Evolutionary conservation across 2,797 vertebrate species (phyloP).

Genomic region (Galago senegalensis): DNA sequence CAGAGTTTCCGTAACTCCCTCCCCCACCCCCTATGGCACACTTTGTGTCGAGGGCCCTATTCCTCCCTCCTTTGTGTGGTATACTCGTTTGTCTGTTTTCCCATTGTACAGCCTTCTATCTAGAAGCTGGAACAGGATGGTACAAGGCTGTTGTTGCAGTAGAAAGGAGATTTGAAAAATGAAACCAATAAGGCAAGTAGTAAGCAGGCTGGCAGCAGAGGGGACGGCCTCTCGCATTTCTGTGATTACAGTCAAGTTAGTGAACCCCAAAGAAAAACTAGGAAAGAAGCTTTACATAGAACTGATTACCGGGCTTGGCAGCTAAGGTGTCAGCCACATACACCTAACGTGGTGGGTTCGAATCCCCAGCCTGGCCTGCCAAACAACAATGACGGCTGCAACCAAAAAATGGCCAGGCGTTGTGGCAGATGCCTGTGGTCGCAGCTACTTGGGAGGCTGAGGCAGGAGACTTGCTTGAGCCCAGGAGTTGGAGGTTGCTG

Average conservation of each 20-base stretch:
- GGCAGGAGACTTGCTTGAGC: too few relatives aligned
- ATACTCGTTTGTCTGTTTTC: background rate
- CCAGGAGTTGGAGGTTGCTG: too few relatives aligned
- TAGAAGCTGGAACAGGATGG: background rate
- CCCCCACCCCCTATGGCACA: accelerated
- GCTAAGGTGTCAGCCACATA: too few relatives aligned
- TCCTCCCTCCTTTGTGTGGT: background rate
- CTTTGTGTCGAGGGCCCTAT: background rate
- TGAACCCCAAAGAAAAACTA: background rate
- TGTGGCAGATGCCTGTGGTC: too few relatives aligned
- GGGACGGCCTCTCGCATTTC: background rate
- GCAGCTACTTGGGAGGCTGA: too few relatives aligned
- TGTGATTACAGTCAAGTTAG: background rate
- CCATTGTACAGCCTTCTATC: background rate
- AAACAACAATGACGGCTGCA: too few relatives aligned
- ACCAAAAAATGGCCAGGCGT: too few relatives aligned
- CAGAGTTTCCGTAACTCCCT: background rate
- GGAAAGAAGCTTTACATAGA: background rate
- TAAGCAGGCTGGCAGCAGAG: background rate
- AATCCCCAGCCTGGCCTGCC: too few relatives aligned
- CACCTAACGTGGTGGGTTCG: too few relatives aligned
- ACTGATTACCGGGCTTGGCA: background rate
- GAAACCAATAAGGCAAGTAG: background rate
- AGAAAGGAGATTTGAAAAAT: background rate
- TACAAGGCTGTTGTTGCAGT: background rate